A percentile compares a stretch with the other conserved stretches of the same genome.
Conservation (phyloP, 2,888 invertebrate genomes). For the Acanthosoma haemorrhoidale region DNA sequence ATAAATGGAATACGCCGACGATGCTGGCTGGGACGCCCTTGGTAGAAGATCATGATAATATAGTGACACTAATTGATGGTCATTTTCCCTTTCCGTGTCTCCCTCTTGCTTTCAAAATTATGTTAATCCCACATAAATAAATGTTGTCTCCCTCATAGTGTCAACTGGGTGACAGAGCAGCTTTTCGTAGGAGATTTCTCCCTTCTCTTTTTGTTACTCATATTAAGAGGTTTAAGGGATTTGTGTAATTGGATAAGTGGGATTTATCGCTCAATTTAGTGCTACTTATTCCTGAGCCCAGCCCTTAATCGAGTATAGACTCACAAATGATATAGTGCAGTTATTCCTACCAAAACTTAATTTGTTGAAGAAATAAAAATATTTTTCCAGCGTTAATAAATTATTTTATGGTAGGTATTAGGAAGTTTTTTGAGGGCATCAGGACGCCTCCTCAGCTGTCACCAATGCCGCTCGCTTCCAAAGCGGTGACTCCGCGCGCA, state of each 20-base stretch:
- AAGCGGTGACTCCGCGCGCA: too few species aligned
- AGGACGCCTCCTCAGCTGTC: too few species aligned
- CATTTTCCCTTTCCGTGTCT: background rate
- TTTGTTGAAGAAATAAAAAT: too few species aligned
- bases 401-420: too few species aligned
- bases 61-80: slow-evolving; percentile 8
- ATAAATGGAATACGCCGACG: too few species aligned
- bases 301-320: background rate
- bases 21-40: background rate
- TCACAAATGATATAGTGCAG: background rate
- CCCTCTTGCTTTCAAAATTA: slow-evolving; percentile 5
- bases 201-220: background rate
- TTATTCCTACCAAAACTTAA: background rate
- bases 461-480: too few species aligned
- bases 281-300: background rate
- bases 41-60: slow-evolving; percentile 9
- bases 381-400: too few species aligned
- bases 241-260: slow-evolving; percentile 17
- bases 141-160: background rate
- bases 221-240: slow-evolving; percentile 15
- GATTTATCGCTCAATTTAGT: slow-evolving; percentile 22
- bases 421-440: too few species aligned
- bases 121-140: slow-evolving; percentile 1
- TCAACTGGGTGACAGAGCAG: slow-evolving; percentile 10
- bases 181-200: background rate